These are phyloP conservation scores for Hemithea aestivaria DNA, from an alignment of 2,888 invertebrate species.

Conservation along the genomic window DNA sequence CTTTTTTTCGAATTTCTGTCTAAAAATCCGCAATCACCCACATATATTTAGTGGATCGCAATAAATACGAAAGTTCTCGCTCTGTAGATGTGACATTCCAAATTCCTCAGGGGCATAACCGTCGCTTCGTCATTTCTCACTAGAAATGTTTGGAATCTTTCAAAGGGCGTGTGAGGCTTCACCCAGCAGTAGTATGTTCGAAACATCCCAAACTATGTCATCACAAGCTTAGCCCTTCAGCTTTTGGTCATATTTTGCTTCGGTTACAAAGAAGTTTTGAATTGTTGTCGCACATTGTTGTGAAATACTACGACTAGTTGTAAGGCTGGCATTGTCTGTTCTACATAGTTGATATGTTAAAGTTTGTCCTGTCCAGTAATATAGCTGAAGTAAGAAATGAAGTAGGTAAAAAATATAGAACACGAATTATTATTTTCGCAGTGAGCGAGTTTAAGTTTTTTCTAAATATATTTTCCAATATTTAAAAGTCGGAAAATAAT, in stretches of 20 bases:
- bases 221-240: conserved; percentile 34
- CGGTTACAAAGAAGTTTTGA: conserved; percentile 16
- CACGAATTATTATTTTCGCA: no score
- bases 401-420: no score
- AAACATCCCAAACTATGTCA: conserved; percentile 34
- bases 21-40: conserved; percentile 9
- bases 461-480: no score
- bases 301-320: conserved; percentile 10
- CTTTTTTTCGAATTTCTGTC: no score
- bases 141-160: conserved; percentile 50
- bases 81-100: conserved; percentile 22
- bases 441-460: no score
- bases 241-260: conserved; percentile 31
- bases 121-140: conserved; percentile 26
- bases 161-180: conserved; percentile 32
- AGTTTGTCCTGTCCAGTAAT: no score
- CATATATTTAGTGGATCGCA: conserved; percentile 18
- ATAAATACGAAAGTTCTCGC: conserved; percentile 21
- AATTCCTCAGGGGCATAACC: conserved; percentile 17
- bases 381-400: no score
- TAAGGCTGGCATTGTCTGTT: no score
- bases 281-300: conserved; percentile 17
- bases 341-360: no score
- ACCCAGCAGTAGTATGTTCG: conserved; percentile 29
- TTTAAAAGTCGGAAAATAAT: no score